Conservation (phyloP, 1,140 invertebrate species). For the Amyelois transitella region DNA sequence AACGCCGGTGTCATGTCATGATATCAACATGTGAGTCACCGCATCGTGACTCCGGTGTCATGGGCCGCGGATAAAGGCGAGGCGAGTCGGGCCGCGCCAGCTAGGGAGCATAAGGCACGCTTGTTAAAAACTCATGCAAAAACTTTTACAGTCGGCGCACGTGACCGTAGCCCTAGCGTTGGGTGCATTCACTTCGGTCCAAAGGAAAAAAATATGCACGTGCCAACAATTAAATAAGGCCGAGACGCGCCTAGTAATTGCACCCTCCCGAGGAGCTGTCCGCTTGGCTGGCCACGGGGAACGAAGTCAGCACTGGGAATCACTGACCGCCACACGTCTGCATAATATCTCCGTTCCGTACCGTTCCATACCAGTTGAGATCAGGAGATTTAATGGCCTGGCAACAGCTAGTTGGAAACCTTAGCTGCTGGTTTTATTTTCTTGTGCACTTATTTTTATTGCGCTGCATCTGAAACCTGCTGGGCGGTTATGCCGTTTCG, state of each 20-base stretch:
- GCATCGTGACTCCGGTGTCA: conserved; percentile 36
- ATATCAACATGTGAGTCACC: conserved; percentile 52
- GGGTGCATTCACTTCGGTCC: conserved; percentile 37
- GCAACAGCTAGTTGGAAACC: conserved; percentile 22
- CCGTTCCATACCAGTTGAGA: conserved; percentile 42
- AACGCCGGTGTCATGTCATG: conserved; percentile 33
- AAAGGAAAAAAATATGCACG: conserved; percentile 52
- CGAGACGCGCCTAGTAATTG: conserved; percentile 29
- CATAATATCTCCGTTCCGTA: conserved; percentile 24
- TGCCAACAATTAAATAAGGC: conserved; percentile 59
- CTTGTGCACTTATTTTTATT: conserved; percentile 38
- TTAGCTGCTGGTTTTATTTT: conserved; percentile 24
- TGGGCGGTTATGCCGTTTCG: conserved; percentile 27
- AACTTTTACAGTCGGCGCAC: conserved; percentile 28
- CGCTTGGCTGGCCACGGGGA: conserved; percentile 56
- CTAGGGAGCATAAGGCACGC: conserved; percentile 32
- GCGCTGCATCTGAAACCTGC: conserved; percentile 43
- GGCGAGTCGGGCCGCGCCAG: conserved; percentile 30
- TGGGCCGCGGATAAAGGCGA: conserved; percentile 17
- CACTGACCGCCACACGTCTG: conserved; percentile 44
- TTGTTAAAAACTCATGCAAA: conserved; percentile 26
- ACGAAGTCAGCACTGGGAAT: conserved; percentile 35
- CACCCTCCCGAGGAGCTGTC: conserved; percentile 33
- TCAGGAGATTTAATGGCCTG: conserved; percentile 25
- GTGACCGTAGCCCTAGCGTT: conserved; percentile 26